These are phyloP conservation scores for Kuschelorhynchus macadamiae DNA, from an alignment of 2,888 invertebrate species.

Conservation along the genomic window DNA sequence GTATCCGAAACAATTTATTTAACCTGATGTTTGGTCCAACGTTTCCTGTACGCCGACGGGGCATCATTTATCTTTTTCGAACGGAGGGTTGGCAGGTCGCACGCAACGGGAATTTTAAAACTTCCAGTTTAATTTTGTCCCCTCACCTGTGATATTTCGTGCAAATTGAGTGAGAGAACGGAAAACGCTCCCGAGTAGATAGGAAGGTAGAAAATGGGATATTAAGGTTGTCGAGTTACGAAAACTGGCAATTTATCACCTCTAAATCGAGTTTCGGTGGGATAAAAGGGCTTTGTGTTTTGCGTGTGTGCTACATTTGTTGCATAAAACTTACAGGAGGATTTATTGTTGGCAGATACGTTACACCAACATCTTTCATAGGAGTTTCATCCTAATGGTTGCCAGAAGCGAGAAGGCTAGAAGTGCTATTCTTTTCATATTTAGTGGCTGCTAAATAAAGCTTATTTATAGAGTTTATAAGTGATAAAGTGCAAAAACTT, in stretches of 20 bases:
- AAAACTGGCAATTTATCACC: conserved; percentile 50
- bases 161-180: conserved; percentile 47
- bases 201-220: conserved; percentile 49
- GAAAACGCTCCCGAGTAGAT: conserved; percentile 39
- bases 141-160: conserved; percentile 46
- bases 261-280: conserved; percentile 40
- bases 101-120: conserved; percentile 50
- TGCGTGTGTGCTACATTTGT: conserved; percentile 29
- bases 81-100: conserved; percentile 37
- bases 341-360: conserved; percentile 6
- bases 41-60: conserved; percentile 19
- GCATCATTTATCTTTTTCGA: conserved; percentile 48
- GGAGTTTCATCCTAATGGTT: too few species aligned
- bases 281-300: conserved; percentile 31
- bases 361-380: too few species aligned
- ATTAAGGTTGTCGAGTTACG: conserved; percentile 49
- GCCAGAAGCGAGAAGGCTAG: too few species aligned
- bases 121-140: conserved; percentile 48
- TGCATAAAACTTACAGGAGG: conserved; percentile 3
- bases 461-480: too few species aligned
- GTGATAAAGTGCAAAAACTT: too few species aligned
- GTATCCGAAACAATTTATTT: conserved; percentile 21
- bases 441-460: too few species aligned
- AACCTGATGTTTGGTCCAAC: conserved; percentile 25
- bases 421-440: too few species aligned